A percentile compares a stretch with the other conserved stretches of the same genome.
Conservation (phyloP, 2,113 vertebrate species). For the Steatornis caripensis region DNA sequence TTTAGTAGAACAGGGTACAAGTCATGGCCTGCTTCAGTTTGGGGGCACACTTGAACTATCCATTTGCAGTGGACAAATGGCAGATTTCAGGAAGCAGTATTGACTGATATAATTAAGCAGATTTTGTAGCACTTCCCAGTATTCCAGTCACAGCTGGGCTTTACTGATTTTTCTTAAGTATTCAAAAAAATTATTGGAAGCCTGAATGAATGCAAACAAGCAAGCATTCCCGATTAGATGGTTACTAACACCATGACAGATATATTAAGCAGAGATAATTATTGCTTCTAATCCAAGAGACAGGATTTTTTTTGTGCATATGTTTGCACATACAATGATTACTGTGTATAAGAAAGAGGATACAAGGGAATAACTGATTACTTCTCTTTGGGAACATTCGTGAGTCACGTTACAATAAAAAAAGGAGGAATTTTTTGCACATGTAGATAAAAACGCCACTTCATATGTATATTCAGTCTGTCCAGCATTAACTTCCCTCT, state of each 20-base stretch:
- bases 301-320: not conserved
- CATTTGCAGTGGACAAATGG: constrained; percentile 3
- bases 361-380: not conserved
- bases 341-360: not conserved
- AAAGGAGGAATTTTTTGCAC: not conserved
- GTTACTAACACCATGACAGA: not conserved
- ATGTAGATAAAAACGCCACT: not conserved
- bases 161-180: not conserved
- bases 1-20: not conserved
- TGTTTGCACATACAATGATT: not conserved
- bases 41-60: not conserved
- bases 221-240: not conserved
- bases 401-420: constrained; percentile 5
- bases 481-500: not conserved
- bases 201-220: not conserved
- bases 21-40: not conserved
- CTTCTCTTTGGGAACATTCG: not conserved
- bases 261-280: not conserved
- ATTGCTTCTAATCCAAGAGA: not conserved
- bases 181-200: not conserved
- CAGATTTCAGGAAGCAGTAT: not conserved
- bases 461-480: constrained; percentile 31
- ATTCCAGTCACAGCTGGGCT: not conserved
- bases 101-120: constrained; percentile 7
- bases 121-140: not conserved